phyloP scores from a whole-genome alignment of 1,140 invertebrate species.

The Conopomorpha cramerella region DNA sequence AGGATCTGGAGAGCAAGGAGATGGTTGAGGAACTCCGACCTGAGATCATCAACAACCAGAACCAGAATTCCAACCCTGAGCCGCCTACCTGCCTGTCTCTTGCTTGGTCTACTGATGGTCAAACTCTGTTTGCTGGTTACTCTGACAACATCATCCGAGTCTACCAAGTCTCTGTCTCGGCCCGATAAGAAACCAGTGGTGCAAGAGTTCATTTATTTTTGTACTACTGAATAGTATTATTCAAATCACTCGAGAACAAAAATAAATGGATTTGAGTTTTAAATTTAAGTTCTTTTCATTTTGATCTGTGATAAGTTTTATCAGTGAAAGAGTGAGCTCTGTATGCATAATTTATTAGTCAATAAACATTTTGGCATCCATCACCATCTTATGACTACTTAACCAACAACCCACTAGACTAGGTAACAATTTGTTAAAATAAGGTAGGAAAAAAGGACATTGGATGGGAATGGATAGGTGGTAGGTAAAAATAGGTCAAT shows the following conservation, averaged over 20 bases:
- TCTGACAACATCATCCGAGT: constrained; percentile 98
- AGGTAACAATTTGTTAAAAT: no score
- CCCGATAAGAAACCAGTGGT: constrained; percentile 61
- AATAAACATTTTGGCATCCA: no score
- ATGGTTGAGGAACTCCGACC: constrained; percentile 98
- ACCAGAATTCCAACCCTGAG: constrained; percentile 77
- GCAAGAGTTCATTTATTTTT: constrained; percentile 53
- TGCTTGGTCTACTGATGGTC: constrained; percentile 99
- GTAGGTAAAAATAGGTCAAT: no score
- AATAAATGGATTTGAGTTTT: constrained; percentile 56
- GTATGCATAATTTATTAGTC: no score
- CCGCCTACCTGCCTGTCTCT: constrained; percentile 96
- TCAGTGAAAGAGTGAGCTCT: no score
- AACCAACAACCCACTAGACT: no score
- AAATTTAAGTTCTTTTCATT: background rate
- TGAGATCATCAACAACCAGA: constrained; percentile 77
- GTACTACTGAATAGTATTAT: constrained; percentile 16
- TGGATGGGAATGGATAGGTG: no score
- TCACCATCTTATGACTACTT: no score
- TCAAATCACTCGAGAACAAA: constrained; percentile 24
- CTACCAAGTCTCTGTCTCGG: constrained; percentile 93
- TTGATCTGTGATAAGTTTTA: background rate
- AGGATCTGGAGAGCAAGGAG: constrained; percentile 98
- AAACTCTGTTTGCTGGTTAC: constrained; percentile 98
- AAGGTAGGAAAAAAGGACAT: no score